Evolutionary conservation across 2,797 vertebrate species (phyloP).

Genomic region (Antennarius maculatus): DNA sequence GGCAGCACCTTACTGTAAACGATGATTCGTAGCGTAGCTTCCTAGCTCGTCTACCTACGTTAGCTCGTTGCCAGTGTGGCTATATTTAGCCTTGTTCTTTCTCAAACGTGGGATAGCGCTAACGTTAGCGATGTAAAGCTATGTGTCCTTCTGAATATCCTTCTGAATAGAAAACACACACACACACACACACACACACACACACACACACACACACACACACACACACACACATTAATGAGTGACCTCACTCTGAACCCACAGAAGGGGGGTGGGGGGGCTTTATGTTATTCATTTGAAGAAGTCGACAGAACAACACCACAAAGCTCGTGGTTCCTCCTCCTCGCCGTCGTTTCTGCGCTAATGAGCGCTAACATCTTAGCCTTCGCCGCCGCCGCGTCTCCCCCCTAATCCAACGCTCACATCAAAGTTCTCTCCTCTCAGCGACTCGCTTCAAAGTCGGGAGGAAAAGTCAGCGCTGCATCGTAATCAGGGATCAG

Average conservation of each 20-base stretch:
- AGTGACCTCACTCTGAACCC: conserved; percentile 45
- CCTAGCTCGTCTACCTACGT: too few species aligned
- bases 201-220: conserved; percentile 22
- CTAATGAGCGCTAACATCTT: conserved; percentile 48
- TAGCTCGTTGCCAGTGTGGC: too few species aligned
- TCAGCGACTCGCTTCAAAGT: conserved; percentile 60
- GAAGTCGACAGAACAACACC: conserved; percentile 17
- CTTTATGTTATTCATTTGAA: conserved; percentile 16
- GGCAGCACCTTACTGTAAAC: too few species aligned
- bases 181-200: too few species aligned
- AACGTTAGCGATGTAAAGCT: too few species aligned
- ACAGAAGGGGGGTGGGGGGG: conserved; percentile 10
- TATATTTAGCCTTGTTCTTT: too few species aligned
- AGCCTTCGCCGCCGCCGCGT: conserved; percentile 9
- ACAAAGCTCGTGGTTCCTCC: conserved; percentile 29
- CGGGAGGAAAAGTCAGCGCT: conserved; percentile 57
- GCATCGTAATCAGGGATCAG: conserved; percentile 58
- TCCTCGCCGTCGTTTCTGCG: background rate
- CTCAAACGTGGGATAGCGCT: too few species aligned
- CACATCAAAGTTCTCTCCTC: conserved; percentile 59
- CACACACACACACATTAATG: conserved; percentile 35
- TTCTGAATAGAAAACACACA: too few species aligned
- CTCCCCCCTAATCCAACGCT: conserved; percentile 28
- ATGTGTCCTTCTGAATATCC: too few species aligned
- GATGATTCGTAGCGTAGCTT: too few species aligned